Evolutionary conservation across 2,888 invertebrate species (phyloP), one percentile per base, ranked within the genome.

Genomic region (Helicoverpa assulta): DNA sequence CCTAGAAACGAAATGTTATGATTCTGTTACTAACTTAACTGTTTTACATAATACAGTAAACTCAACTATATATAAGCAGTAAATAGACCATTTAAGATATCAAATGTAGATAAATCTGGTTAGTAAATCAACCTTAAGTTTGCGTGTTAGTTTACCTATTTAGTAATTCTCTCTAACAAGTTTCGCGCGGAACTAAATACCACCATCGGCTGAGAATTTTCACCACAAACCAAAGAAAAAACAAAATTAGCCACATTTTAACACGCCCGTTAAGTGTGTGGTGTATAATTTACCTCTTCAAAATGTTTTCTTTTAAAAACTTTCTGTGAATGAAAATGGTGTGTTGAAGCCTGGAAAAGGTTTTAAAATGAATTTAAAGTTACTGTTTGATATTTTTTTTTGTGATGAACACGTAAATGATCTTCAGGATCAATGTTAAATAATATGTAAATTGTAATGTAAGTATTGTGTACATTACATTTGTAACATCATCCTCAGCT

Each of bases 91-190:
- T 37, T 14, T 62, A 37, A 59, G 68, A 56, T 63, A 47, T 50
- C 18, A 21, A 37, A 51, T 55, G 52, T 59, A 59, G 55, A 21
- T 65, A 62, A 51, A 57, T 26, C 55, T 18, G 51, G 26, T 26
- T 21, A 51, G 43, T 77, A 77, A 78, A 79, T 79, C 70, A 79
- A 26, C 26, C 12, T 12, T 0, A 16, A 26, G 59, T 1, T 79
- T 4, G 75, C 76, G 75, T 77, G 77, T 43, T 16, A 8, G 6
- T 7, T 16, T 16, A 19, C 26, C 59, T 18, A 33, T 52, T 53
- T 61, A 78, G 70, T 66, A 58, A 26, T 18, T 19, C 26, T 5
- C 18, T 57, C 21, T 37, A 47, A 56, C 18, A 43, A 18, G 50
- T 29, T 57, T 29, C 47, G 55, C 21, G 75, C 53, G 54, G 73